These are phyloP conservation scores for Diploscapter pachys DNA, from an alignment of 1,140 invertebrate genomes.

Conservation along the genomic window DNA sequence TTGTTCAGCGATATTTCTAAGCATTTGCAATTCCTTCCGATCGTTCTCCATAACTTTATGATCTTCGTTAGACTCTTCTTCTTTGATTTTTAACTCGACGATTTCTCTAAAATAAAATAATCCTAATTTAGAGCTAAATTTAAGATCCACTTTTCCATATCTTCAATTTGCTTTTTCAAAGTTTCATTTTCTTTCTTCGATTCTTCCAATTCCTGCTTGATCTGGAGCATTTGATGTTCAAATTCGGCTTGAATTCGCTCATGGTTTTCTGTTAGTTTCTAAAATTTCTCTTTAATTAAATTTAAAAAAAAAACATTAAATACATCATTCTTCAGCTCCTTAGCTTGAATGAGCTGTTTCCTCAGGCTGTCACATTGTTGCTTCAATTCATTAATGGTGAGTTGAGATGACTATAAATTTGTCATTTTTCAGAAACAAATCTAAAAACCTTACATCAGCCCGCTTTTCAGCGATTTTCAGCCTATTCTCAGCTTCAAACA, in stretches of 20 bases:
- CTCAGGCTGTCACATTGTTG: conserved; percentile 28
- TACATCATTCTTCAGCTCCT: conserved; percentile 28
- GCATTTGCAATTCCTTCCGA: too few relatives aligned
- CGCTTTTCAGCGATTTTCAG: conserved; percentile 33
- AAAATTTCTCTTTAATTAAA: conserved; percentile 19
- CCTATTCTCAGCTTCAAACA: conserved; percentile 19
- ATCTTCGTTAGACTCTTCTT: too few relatives aligned
- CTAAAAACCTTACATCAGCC: conserved; percentile 16
- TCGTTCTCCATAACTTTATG: too few relatives aligned
- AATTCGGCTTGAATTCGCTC: conserved; percentile 1
- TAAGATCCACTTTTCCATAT: too few relatives aligned
- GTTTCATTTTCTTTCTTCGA: too few relatives aligned
- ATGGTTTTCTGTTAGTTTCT: conserved; percentile 1
- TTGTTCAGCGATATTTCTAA: too few relatives aligned
- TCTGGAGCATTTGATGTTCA: conserved; percentile 20
- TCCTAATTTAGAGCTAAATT: too few relatives aligned
- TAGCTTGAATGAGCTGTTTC: conserved; percentile 31
- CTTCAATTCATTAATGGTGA: conserved; percentile 25
- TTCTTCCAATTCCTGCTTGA: conserved; percentile 5
- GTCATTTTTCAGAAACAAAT: conserved; percentile 1
- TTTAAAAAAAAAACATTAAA: background rate
- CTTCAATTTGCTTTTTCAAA: too few relatives aligned
- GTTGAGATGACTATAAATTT: conserved; percentile 19
- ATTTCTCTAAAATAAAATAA: too few relatives aligned
- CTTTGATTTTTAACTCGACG: too few relatives aligned